Evolutionary conservation across 2,113 vertebrate genomes (phyloP).

Genomic region (Barnardius zonarius): DNA sequence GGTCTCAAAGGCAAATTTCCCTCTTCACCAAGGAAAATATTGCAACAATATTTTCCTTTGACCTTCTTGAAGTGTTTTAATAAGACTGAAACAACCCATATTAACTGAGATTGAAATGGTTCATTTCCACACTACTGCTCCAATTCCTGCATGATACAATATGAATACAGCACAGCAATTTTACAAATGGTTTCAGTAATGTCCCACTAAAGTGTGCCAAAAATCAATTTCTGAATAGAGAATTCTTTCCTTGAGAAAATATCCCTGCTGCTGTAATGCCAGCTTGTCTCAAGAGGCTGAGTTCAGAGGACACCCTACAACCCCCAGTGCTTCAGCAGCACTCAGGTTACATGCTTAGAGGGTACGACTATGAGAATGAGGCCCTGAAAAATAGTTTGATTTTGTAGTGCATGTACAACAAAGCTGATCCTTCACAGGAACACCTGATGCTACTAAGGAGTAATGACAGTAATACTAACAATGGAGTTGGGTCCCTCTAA

Average conservation of each 20-base stretch:
- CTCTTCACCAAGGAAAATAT: slow-evolving; percentile 4
- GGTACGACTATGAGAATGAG: not conserved
- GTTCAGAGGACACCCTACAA: not conserved
- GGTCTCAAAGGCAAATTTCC: slow-evolving; percentile 20
- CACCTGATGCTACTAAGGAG: not conserved
- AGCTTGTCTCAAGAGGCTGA: not conserved
- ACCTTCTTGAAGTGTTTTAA: slow-evolving; percentile 60
- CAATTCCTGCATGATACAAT: not conserved
- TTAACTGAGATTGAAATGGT: slow-evolving; percentile 62
- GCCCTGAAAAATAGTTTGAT: not conserved
- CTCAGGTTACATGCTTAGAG: not conserved
- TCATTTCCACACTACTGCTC: slow-evolving; percentile 55
- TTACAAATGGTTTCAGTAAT: slow-evolving; percentile 62
- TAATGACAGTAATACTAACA: not conserved
- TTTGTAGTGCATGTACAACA: not conserved
- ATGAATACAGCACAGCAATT: slow-evolving; percentile 46
- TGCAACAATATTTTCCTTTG: not conserved
- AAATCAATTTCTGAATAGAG: slow-evolving; percentile 44
- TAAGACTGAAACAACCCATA: slow-evolving; percentile 61
- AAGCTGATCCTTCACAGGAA: not conserved
- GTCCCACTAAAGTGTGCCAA: slow-evolving; percentile 38
- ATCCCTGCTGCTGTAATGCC: not conserved
- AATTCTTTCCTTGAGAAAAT: not conserved
- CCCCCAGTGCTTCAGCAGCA: not conserved
- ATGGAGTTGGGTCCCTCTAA: accelerated